phyloP scores from a whole-genome alignment of 1,140 invertebrate genomes.

The Riptortus pedestris region DNA sequence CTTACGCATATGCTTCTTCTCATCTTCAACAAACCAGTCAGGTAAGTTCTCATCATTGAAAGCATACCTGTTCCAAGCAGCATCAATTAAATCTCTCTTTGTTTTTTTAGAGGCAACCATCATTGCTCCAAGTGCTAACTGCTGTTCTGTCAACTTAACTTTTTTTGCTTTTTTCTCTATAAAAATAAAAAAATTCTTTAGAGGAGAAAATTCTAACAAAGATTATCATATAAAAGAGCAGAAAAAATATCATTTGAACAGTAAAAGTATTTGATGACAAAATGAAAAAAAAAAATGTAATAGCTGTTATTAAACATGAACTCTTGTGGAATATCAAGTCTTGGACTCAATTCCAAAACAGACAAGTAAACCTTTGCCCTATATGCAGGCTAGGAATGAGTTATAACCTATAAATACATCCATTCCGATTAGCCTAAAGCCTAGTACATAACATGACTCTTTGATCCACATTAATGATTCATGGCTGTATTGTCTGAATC shows the following conservation, averaged over 20 bases:
- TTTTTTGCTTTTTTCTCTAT: conserved; percentile 45
- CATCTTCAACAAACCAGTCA: conserved; percentile 93
- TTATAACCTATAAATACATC: too few relatives aligned
- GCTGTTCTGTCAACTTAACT: conserved; percentile 70
- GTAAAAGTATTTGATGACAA: neutral
- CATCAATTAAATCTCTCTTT: conserved; percentile 73
- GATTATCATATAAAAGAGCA: neutral
- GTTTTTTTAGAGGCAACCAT: conserved; percentile 75
- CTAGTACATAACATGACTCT: too few relatives aligned
- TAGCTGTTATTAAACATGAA: too few relatives aligned
- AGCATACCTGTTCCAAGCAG: conserved; percentile 80
- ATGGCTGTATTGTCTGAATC: too few relatives aligned
- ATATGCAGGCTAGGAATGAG: too few relatives aligned
- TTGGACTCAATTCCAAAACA: too few relatives aligned
- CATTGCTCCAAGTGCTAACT: conserved; percentile 75
- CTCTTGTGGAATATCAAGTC: too few relatives aligned
- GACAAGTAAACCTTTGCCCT: too few relatives aligned
- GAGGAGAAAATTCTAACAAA: neutral
- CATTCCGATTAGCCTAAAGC: too few relatives aligned
- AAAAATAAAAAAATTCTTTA: conserved; percentile 25
- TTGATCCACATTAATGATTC: too few relatives aligned
- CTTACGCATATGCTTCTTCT: conserved; percentile 78
- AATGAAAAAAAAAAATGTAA: too few relatives aligned
- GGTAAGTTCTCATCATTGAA: conserved; percentile 85
- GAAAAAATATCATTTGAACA: neutral